These are phyloP conservation scores for Drosophila rellima DNA, from an alignment of 2,888 invertebrate species.

Conservation along the genomic window DNA sequence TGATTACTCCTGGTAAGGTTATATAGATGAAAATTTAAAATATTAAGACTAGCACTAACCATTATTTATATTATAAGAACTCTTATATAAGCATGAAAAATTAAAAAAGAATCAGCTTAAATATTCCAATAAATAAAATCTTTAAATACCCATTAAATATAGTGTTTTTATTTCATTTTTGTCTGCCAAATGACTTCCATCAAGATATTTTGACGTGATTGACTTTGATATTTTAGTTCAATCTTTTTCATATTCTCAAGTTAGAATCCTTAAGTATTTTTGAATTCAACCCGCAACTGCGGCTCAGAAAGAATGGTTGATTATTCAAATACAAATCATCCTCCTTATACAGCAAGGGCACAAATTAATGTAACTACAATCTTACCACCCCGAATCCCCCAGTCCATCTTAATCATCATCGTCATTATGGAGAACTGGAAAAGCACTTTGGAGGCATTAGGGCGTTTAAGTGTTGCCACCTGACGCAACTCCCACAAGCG, in stretches of 20 bases:
- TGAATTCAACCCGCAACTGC: not conserved
- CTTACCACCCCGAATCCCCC: constrained; percentile 8
- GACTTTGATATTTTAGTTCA: too few species aligned
- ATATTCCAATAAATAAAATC: too few species aligned
- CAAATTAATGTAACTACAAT: constrained; percentile 25
- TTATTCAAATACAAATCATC: constrained; percentile 3
- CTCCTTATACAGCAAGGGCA: constrained; percentile 2
- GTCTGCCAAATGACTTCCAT: too few species aligned
- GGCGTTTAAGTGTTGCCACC: constrained; percentile 63
- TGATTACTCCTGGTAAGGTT: too few species aligned
- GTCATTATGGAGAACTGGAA: not conserved
- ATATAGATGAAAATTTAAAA: too few species aligned
- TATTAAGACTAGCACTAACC: too few species aligned
- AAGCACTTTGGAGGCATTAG: constrained; percentile 47
- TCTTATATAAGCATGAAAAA: too few species aligned
- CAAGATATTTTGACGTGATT: too few species aligned
- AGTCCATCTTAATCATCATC: not conserved
- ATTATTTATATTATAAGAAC: too few species aligned
- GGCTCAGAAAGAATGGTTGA: not conserved
- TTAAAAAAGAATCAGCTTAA: too few species aligned
- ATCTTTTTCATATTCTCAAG: not conserved
- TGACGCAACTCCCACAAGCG: constrained; percentile 76
- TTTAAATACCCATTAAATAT: too few species aligned
- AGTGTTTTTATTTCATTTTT: too few species aligned
- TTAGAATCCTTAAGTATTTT: not conserved